Base-by-base conservation (phyloP, 2,113 vertebrate genomes). In the Malurus elegans region DNA sequence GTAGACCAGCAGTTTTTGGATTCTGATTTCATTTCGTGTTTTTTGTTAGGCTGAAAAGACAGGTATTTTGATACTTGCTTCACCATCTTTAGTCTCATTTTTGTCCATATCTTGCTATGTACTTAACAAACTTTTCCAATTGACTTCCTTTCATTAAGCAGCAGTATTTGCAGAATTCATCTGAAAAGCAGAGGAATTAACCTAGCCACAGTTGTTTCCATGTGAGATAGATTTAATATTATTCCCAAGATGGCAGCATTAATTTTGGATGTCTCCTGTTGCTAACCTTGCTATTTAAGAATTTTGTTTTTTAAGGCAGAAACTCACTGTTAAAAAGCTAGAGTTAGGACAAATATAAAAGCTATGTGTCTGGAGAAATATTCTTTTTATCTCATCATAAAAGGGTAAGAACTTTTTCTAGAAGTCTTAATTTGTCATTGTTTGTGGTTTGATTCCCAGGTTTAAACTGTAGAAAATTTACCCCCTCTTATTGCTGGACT, bases 1-100 rank as follows among this genome's bases (percentile, higher is more conserved):
- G 5, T 9, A 64, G 57, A 20, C 14, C 5, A 18, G 34, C 17
- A 48, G 17, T n/a, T 67, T 87, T 60, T 0, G 0, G 2, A 8
- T 38, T 38, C 38, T 38, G 38, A 38, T 61, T 75, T 62, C 6
- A 24, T 69, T 75, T 86, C 7, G 24, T 38, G 29, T 10, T 82
- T 81, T 79, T 53, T 79, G 10, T 67, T 57, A 9, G 11, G 14
- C 18, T 80, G 16, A 54, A 73, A 82, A 88, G 34, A 24, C 18
- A 72, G 36, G 5, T 81, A 47, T 26, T 78, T 51, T 66, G 21
- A 8, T 82, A n/a, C 32, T 76, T 79, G 6, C 16, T 79, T 85
- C 7, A 17, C 32, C 18, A 4, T 47, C 2, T 4, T 3, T 80
- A 25, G 38, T 73, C 5, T 65, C 23, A 23, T 25, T n/a, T 21